Base-by-base conservation (phyloP, 2,113 vertebrate genomes). In the Triplophysa tibetana region DNA sequence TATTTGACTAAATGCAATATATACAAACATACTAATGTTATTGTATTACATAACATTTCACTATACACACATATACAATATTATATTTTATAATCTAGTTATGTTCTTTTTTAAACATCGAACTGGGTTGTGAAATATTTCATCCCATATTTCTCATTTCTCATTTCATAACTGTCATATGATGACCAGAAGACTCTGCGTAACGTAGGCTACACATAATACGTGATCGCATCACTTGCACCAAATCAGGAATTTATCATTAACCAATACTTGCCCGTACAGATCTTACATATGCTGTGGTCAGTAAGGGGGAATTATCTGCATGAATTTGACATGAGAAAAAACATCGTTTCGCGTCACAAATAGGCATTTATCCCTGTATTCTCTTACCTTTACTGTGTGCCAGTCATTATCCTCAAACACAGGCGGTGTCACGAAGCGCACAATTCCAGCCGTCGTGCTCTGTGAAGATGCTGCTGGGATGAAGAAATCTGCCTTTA, bases 121-220 rank as follows among this genome's bases (percentile, higher is more conserved):
- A 38, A 7, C 33, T 4, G 41, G 41, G 41, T 43, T 43, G 41
- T 43, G 10, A 43, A 43, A 43, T 8, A 10, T 43, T 43, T 43
- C 7, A 43, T 11, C 43, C 43, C 43, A 45, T 11, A 12, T 9
- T n/a, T n/a, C 4, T 33, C 5, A 52, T 70, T 61, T 61, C 8
- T 33, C 38, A 48, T 80, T 4, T 62, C 63, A 64, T 74, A 64
- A 68, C 52, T 70, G 24, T 63, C 60, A 73, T 41, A 41, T 50
- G 62, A 50, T 67, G 75, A 56, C 56, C 60, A 43, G 26, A 62
- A n/a, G 77, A 76, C 68, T 66, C 50, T 50, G 77, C 70, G 73
- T 56, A 62, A 75, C 64, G 70, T 75, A 33, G 73, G 45, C 73
- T 63, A 50, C 73, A 63, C 73, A 74, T 41, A 70, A 67, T 75